A percentile compares a stretch with the other conserved stretches of the same genome.
These are phyloP conservation scores for Hippolais icterina DNA, from an alignment of 2,113 vertebrate genomes.

Conservation along the genomic window DNA sequence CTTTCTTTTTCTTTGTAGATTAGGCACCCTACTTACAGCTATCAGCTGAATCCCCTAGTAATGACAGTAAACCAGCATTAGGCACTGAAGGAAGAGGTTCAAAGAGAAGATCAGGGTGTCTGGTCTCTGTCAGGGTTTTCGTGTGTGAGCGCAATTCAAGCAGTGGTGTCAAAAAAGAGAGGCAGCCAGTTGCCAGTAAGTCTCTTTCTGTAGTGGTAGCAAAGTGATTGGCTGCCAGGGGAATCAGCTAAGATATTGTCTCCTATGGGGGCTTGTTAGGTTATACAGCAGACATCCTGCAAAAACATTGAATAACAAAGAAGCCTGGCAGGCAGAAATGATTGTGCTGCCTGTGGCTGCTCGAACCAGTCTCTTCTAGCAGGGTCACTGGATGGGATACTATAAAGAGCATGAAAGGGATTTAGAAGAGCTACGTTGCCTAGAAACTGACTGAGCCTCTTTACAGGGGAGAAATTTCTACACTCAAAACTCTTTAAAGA, in stretches of 20 bases:
- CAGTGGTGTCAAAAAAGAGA: background rate
- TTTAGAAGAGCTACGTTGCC: constrained; percentile 31
- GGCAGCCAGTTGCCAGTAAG: background rate
- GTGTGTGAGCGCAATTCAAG: background rate
- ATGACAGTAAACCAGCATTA: background rate
- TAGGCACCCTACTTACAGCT: background rate
- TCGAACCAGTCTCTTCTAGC: constrained; percentile 6
- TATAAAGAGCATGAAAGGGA: constrained; percentile 31
- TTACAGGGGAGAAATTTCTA: constrained; percentile 8
- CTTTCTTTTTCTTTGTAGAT: background rate
- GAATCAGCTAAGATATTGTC: constrained; percentile 30
- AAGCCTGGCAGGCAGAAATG: constrained; percentile 32
- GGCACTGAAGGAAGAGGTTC: background rate
- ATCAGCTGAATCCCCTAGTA: background rate
- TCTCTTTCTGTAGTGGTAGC: background rate
- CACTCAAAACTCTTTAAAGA: constrained; percentile 22
- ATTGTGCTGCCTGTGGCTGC: constrained; percentile 1
- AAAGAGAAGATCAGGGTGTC: background rate
- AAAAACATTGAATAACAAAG: constrained; percentile 61
- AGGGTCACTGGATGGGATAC: constrained; percentile 32
- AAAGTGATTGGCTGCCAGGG: constrained; percentile 34
- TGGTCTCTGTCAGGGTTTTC: background rate
- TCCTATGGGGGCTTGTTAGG: constrained; percentile 50
- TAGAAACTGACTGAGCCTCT: constrained; percentile 50
- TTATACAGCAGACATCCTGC: constrained; percentile 23